phyloP scores from a whole-genome alignment of 2,113 vertebrate genomes.

The Lepisosteus oculatus region DNA sequence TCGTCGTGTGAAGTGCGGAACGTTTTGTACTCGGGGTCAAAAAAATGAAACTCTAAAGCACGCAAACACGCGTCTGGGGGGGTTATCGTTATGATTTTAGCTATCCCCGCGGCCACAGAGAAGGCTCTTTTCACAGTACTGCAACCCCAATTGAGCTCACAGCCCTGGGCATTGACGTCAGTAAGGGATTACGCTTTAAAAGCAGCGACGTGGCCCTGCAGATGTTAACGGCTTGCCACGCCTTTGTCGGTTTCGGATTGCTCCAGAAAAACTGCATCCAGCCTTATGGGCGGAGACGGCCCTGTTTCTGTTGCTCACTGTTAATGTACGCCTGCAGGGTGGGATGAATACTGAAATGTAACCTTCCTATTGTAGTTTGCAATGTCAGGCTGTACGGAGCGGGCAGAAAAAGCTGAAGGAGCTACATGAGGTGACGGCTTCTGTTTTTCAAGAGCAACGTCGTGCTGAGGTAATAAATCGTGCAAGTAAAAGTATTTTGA shows the following conservation, averaged over 20 bases:
- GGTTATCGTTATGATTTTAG: no score
- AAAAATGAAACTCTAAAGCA: no score
- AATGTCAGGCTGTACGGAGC: not conserved
- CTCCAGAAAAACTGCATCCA: not conserved
- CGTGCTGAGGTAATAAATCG: no score
- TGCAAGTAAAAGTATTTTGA: no score
- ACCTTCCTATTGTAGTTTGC: not conserved
- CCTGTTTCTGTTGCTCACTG: constrained; percentile 15
- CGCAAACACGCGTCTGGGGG: no score
- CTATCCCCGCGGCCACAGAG: no score
- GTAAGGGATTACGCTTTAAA: constrained; percentile 27
- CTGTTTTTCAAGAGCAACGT: no score
- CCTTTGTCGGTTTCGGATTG: constrained; percentile 16
- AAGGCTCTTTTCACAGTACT: not conserved
- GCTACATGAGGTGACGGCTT: no score
- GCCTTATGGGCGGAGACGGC: not conserved
- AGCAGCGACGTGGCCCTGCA: constrained; percentile 35
- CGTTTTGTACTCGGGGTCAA: no score
- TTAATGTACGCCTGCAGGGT: not conserved
- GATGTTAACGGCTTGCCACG: constrained; percentile 16
- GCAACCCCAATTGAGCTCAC: constrained; percentile 5
- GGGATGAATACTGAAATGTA: not conserved
- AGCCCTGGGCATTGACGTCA: constrained; percentile 57
- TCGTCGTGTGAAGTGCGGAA: no score
- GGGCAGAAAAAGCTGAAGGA: not conserved